A percentile compares a stretch with the other conserved stretches of the same genome.
Evolutionary conservation across 1,140 invertebrate genomes (phyloP).

Genomic region (Drosophila takahashii): DNA sequence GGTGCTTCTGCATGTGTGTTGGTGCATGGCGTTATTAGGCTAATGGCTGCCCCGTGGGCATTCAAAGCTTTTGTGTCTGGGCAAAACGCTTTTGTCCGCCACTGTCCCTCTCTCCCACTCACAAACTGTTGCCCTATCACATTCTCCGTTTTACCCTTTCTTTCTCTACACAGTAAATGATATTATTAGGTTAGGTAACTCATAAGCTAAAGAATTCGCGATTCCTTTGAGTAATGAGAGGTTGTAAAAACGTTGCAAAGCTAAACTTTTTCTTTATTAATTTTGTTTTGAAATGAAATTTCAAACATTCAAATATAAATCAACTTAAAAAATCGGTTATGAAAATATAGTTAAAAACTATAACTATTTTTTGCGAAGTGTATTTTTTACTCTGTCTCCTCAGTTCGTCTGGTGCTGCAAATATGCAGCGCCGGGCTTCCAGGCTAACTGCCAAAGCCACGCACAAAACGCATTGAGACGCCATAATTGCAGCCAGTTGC

Average conservation of each 20-base stretch:
- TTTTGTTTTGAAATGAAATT: too few species aligned
- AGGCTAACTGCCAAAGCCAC: conserved; percentile 75
- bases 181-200: not conserved
- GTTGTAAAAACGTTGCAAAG: too few species aligned
- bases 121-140: not conserved
- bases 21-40: conserved; percentile 74
- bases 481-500: conserved; percentile 79
- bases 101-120: conserved; percentile 10
- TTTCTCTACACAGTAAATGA: not conserved
- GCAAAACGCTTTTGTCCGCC: conserved; percentile 69
- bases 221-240: not conserved
- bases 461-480: conserved; percentile 79
- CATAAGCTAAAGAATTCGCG: not conserved
- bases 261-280: too few species aligned
- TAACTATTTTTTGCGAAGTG: not conserved
- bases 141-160: not conserved
- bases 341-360: not conserved
- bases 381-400: conserved; percentile 6
- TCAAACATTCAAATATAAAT: too few species aligned
- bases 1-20: conserved; percentile 28
- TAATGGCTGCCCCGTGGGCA: conserved; percentile 79
- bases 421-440: conserved; percentile 66
- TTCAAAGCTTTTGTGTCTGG: conserved; percentile 78
- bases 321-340: not conserved
- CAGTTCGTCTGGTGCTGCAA: conserved; percentile 38